Percentiles rank a stretch among this genome's conserved stretches.
phyloP scores from a whole-genome alignment of 2,888 invertebrate genomes.

The Gnatocerus cornutus region DNA sequence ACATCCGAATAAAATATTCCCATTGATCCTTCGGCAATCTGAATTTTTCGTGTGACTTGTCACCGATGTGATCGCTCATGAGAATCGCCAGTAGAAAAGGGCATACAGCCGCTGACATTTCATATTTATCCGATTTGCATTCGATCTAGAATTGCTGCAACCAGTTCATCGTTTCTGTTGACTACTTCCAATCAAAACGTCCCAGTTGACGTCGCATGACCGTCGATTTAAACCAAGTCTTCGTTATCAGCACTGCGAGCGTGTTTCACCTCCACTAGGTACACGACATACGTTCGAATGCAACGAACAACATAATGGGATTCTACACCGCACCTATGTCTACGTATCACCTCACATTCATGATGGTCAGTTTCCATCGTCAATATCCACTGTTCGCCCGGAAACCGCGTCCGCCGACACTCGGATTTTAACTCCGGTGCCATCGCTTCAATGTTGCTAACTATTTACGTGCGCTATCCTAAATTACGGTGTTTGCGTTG shows the following conservation, averaged over 20 bases:
- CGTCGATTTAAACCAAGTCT: conserved; percentile 4
- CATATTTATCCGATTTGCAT: conserved; percentile 5
- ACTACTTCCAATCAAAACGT: conserved; percentile 20
- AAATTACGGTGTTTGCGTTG: conserved; percentile 22
- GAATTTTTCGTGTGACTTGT: too few species aligned
- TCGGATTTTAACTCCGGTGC: conserved; percentile 18
- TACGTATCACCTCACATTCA: conserved; percentile 32
- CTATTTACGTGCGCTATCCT: conserved; percentile 25
- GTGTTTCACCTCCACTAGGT: conserved; percentile 31
- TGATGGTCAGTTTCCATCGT: conserved; percentile 41
- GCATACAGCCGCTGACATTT: neutral
- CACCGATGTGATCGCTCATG: too few species aligned
- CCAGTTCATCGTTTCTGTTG: conserved; percentile 14
- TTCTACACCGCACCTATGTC: conserved; percentile 44
- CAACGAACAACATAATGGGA: conserved; percentile 20
- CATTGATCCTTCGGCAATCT: too few species aligned
- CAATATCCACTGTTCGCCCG: conserved; percentile 29
- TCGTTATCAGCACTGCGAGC: conserved; percentile 13
- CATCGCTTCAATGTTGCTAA: conserved; percentile 20
- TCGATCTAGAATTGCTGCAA: conserved; percentile 1
- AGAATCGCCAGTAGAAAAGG: neutral
- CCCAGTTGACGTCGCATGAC: conserved; percentile 27
- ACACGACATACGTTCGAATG: conserved; percentile 14
- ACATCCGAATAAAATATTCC: too few species aligned
- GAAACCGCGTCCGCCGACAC: conserved; percentile 29